Base-by-base conservation (phyloP, 2,888 invertebrate genomes). In the Mimachlamys varia region DNA sequence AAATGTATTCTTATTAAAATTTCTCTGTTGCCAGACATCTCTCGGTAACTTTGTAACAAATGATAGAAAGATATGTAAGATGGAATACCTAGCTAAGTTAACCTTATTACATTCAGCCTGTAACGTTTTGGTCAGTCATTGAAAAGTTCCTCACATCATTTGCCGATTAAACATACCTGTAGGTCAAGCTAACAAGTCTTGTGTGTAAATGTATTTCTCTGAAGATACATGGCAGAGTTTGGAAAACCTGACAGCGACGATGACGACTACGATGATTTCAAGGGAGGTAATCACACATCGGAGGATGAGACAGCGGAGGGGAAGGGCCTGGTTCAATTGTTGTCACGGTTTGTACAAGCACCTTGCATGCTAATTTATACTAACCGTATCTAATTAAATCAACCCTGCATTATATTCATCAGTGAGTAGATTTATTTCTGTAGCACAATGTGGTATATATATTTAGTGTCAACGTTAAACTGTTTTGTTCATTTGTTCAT, bases 341-440 rank as follows among this genome's bases (percentile, higher is more conserved):
- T 76, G 13, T 76, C 76, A 76, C 76, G 76, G 76, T 76, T 76
- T 76, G 76, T 76, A 76, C 76, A 10, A 55, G 58, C 58, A 58
- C 76, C 33, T 17, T 10, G 76, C 76, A 76, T 76, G 33, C 13
- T 27, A 44, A 44, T 44, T 44, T 33, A 76, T 33, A 76, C 27
- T 76, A 76, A 33, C 27, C 27, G 7, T 15, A 27, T 33, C n/a
- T 10, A n/a, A 13, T 19, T 27, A 15, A 33, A 76, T 76, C 33
- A 76, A 27, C 7, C 33, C 15, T 22, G 27, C 27, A 7, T 76
- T 27, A 5, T 27, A n/a, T n/a, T n/a, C n/a, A n/a, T n/a, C 4
- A 1, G 2, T 76, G 5, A 27, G 33, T 33, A 76, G 27, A 76
- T 62, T 17, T 7, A n/a, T 22, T 17, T 22, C 2, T 62, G 13